These are phyloP conservation scores for Drosophila meridiana DNA, from an alignment of 2,888 invertebrate genomes.

Conservation along the genomic window DNA sequence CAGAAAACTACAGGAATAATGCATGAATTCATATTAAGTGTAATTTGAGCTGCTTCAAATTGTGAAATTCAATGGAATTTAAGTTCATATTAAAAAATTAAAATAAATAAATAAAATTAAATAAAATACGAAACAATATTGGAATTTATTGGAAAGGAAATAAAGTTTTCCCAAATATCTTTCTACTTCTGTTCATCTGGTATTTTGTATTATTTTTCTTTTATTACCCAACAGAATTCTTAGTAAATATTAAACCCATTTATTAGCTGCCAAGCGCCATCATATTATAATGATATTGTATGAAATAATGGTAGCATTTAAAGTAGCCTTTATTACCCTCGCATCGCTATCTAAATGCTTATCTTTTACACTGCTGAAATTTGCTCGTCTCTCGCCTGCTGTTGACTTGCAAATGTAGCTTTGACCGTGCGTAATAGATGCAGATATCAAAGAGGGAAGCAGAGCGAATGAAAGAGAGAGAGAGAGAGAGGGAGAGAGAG, in stretches of 20 bases:
- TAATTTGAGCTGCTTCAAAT: constrained; percentile 47
- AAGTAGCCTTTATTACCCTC: constrained; percentile 2
- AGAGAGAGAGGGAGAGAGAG: background rate
- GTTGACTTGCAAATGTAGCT: constrained; percentile 44
- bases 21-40: constrained; percentile 40
- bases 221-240: background rate
- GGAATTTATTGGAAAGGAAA: constrained; percentile 9
- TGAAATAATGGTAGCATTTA: constrained; percentile 1
- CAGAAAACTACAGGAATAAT: constrained; percentile 44
- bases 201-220: background rate
- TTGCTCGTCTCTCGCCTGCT: background rate
- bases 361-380: constrained; percentile 10
- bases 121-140: constrained; percentile 1
- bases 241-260: background rate
- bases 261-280: constrained; percentile 1
- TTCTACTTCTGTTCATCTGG: background rate
- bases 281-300: constrained; percentile 1
- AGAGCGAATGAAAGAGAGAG: background rate
- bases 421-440: constrained; percentile 13
- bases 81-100: constrained; percentile 39
- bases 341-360: constrained; percentile 10
- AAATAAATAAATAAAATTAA: constrained; percentile 1
- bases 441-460: constrained; percentile 7
- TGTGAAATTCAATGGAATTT: constrained; percentile 45
- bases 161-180: background rate